Conservation (phyloP, 2,888 invertebrate genomes). For the Rhamnusium bicolor region DNA sequence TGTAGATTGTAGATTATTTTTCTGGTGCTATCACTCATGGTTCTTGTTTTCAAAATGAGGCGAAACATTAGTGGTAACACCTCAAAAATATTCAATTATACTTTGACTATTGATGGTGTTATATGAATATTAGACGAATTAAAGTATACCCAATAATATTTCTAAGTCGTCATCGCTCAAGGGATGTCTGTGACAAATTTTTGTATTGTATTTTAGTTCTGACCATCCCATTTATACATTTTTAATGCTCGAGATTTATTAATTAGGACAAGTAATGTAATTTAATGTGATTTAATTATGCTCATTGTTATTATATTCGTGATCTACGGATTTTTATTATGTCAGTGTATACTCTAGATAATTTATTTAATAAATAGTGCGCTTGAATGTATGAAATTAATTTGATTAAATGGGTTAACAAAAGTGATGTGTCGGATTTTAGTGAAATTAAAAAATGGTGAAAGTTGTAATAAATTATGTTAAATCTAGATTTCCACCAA, state of each 20-base stretch:
- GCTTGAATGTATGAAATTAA: slow-evolving; percentile 31
- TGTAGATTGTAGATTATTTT: too few relatives aligned
- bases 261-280: slow-evolving; percentile 58
- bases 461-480: neutral
- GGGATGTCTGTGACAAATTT: slow-evolving; percentile 37
- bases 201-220: slow-evolving; percentile 40
- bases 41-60: too few relatives aligned
- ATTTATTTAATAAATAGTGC: slow-evolving; percentile 35
- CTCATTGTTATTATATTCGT: slow-evolving; percentile 42
- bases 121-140: neutral
- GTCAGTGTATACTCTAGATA: slow-evolving; percentile 28
- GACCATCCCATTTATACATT: slow-evolving; percentile 49
- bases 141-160: neutral
- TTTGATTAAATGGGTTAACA: slow-evolving; percentile 35
- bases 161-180: slow-evolving; percentile 15
- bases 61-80: too few relatives aligned
- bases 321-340: slow-evolving; percentile 46
- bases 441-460: slow-evolving; percentile 15
- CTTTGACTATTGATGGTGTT: too few relatives aligned
- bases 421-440: slow-evolving; percentile 22
- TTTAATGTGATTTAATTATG: slow-evolving; percentile 59
- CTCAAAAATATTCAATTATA: too few relatives aligned
- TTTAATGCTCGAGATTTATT: slow-evolving; percentile 56
- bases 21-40: too few relatives aligned
- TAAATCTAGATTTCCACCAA: neutral